Percentiles rank a stretch among this genome's conserved stretches.
phyloP scores from a whole-genome alignment of 2,888 invertebrate genomes.

The Notocelia uddmanniana region DNA sequence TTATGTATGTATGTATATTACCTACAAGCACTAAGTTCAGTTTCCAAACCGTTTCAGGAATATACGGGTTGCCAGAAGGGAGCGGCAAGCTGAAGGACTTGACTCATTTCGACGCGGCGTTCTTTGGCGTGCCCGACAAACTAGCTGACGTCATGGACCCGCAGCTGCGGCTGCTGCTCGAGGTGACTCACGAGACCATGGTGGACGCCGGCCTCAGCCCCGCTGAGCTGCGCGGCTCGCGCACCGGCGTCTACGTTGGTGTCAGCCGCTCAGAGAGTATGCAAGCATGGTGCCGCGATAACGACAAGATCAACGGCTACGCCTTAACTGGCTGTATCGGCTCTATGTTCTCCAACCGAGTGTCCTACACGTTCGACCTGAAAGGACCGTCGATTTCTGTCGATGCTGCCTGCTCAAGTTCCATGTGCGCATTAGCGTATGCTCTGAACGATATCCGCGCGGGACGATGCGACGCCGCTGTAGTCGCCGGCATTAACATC shows the following conservation, averaged over 20 bases:
- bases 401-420: constrained; percentile 99
- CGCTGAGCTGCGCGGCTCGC: constrained; percentile 92
- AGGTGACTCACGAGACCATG: constrained; percentile 95
- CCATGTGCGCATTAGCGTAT: constrained; percentile 95
- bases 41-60: constrained; percentile 77
- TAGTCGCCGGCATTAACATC: constrained; percentile 96
- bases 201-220: constrained; percentile 96
- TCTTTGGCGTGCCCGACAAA: constrained; percentile 96
- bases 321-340: constrained; percentile 96
- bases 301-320: constrained; percentile 95
- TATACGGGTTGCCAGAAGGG: constrained; percentile 93
- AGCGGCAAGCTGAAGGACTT: constrained; percentile 94
- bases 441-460: constrained; percentile 92
- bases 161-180: constrained; percentile 94
- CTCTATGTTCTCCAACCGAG: constrained; percentile 98
- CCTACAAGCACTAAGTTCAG: too few species aligned
- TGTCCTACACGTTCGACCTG: constrained; percentile 98
- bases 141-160: too few species aligned
- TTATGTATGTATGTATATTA: too few species aligned
- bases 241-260: too few species aligned
- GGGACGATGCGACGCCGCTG: constrained; percentile 97
- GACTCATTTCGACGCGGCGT: constrained; percentile 93
- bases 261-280: constrained; percentile 97
- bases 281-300: constrained; percentile 93
- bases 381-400: constrained; percentile 97